These are phyloP conservation scores for Pocota personata DNA, from an alignment of 2,888 invertebrate species.

Conservation along the genomic window DNA sequence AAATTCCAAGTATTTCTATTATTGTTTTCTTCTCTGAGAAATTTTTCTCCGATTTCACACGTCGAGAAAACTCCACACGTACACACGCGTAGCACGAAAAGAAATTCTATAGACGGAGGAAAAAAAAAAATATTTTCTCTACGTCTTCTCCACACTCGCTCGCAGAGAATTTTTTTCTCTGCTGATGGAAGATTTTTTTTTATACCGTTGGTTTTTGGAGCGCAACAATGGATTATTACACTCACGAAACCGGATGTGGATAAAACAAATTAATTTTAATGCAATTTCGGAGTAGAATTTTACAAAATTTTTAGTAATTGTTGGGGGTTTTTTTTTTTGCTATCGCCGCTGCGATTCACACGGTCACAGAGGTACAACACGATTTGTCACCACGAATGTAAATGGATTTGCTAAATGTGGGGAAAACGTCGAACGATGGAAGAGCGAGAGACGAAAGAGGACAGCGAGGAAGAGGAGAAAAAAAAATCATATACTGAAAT, in stretches of 20 bases:
- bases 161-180: conserved; percentile 73
- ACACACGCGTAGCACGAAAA: conserved; percentile 68
- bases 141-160: conserved; percentile 71
- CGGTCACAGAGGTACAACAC: background rate
- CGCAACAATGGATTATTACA: conserved; percentile 43
- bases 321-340: conserved; percentile 13
- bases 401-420: conserved; percentile 13
- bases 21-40: conserved; percentile 72
- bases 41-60: conserved; percentile 71
- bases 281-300: conserved; percentile 3
- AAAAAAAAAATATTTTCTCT: conserved; percentile 63
- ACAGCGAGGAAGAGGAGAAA: conserved; percentile 27
- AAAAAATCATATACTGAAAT: conserved; percentile 46
- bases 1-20: conserved; percentile 48
- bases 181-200: conserved; percentile 57
- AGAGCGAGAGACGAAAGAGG: conserved; percentile 52
- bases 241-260: conserved; percentile 59
- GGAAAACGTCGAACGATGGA: conserved; percentile 29
- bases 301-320: background rate
- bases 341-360: conserved; percentile 13
- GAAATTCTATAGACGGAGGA: conserved; percentile 54
- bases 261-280: conserved; percentile 12
- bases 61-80: conserved; percentile 73
- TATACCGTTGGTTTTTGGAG: conserved; percentile 62
- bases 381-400: conserved; percentile 61